Evolutionary conservation across 2,113 vertebrate genomes (phyloP), one percentile per base, ranked within the genome.

Genomic region (Bubo bubo): DNA sequence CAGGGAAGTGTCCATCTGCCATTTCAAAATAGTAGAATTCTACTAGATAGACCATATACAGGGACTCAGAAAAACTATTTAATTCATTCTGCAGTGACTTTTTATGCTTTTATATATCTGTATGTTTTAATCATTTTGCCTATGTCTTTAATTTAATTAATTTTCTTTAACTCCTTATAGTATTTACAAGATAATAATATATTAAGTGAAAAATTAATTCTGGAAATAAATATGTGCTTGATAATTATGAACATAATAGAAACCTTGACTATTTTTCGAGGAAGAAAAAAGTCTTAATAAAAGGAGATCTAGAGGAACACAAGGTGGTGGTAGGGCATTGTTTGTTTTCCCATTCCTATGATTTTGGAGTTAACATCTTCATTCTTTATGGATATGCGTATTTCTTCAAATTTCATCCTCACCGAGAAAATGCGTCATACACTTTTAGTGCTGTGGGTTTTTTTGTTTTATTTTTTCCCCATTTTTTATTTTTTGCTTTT

Each of bases 321-420:
- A 2, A 39, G 43, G 14, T 0, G 0, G 43, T 45, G 43, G 43
- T 45, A 45, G 14, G 6, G 11, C 1, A 4, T 15, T 37, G 26
- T 14, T 32, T 76, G 8, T 12, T 83, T 90, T 52, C 28, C 27
- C 53, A 6, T 67, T 76, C 28, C 21, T 62, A 14, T 53, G 34
- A 52, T 53, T 86, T 75, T n/a, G 28, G 28, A 68, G 13, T 30
- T 55, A 63, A 5, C 12, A 41, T n/a, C 28, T 58, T 73, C 4
- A 34, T 77, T 79, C 39, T 30, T 71, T 62, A 41, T 12, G 32
- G 20, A 47, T 70, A 50, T 26, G 9, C 1, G 4, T 1, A 24
- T 70, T 64, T 85, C 45, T 64, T 86, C 32, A 74, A 18, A 60
- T 64, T n/a, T 56, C 26, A 35, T 21, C 12, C 13, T 63, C 24